Base-by-base conservation (phyloP, 1,140 invertebrate genomes). In the Drosophila teissieri region DNA sequence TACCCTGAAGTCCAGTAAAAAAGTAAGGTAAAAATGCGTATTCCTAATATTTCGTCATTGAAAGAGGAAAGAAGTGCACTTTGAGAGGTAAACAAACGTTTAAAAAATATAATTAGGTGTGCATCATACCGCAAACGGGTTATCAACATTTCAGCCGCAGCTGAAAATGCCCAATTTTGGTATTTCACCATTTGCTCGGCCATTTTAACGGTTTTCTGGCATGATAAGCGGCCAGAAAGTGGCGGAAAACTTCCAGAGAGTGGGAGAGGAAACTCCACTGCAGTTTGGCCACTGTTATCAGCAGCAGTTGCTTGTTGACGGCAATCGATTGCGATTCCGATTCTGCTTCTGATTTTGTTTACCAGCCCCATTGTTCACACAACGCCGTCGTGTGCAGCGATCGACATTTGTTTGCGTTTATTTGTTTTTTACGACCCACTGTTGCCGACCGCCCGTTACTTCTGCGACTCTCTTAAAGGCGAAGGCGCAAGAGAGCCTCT, bases 101-200 rank as follows among this genome's bases (percentile, higher is more conserved):
- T 31, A 1, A 31, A 31, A 31, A 31, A 31, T 31, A 31, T 31
- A 31, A 31, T 31, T 31, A 31, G 7, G 27, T 27, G 27, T 27
- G 27, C 27, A 27, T 27, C 27, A 27, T 27, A 27, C 27, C 27
- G 5, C 7, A 27, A 31, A 31, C 8, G 10, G 37, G 37, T 39
- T 14, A 39, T 39, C 31, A 39, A 39, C 37, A 45, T 42, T 45
- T 55, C 37, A 22, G 5, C 1, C 12, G 12, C 14, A 1, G 14
- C 4, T n/a, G 27, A 48, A 46, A 58, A 22, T 48, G 31, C 7
- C 44, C 44, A 37, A 4, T 48, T 31, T 31, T 57, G 22, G 53
- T 49, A 72, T 73, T 73, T 73, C 69, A 73, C 56, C 69, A 73
- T 46, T 12, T 40, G 24, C 10, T 31, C 6, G 40, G 14, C 37